Evolutionary conservation across 2,113 vertebrate species (phyloP).

Genomic region (Manacus vitellinus): DNA sequence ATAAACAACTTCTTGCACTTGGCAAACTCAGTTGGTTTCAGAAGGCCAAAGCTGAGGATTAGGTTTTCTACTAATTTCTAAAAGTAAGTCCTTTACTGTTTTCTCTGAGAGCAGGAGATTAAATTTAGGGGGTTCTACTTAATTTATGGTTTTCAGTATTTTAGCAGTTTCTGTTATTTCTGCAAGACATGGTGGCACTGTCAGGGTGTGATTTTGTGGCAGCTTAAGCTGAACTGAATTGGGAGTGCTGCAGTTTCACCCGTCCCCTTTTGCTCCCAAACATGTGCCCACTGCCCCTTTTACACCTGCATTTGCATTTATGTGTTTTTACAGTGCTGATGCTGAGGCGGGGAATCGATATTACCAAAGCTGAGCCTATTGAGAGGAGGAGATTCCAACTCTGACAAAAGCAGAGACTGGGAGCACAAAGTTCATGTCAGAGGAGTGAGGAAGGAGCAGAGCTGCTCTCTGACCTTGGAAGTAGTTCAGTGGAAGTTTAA

Average conservation of each 20-base stretch:
- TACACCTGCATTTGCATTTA: background rate
- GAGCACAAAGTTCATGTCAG: background rate
- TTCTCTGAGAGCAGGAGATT: constrained; percentile 2
- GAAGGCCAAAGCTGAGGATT: background rate
- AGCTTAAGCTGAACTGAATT: background rate
- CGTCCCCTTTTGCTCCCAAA: background rate
- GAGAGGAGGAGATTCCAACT: background rate
- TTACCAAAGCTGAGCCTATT: background rate
- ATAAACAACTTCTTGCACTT: constrained; percentile 46
- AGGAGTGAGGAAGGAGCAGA: background rate
- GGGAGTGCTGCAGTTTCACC: background rate
- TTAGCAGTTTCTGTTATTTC: background rate
- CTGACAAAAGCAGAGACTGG: background rate
- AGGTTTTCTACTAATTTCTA: background rate
- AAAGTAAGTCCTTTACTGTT: background rate
- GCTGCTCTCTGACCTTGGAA: background rate
- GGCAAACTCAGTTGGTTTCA: background rate
- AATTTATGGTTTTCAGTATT: background rate
- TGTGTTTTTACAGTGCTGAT: background rate
- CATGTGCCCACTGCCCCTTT: background rate
- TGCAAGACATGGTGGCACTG: rapidly evolving
- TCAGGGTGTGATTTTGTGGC: background rate
- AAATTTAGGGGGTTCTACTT: background rate
- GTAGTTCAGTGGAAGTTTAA: background rate
- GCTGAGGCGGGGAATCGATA: background rate